Evolutionary conservation across 2,113 vertebrate genomes (phyloP), one percentile per base, ranked within the genome.

Genomic region (Anhinga rufa): DNA sequence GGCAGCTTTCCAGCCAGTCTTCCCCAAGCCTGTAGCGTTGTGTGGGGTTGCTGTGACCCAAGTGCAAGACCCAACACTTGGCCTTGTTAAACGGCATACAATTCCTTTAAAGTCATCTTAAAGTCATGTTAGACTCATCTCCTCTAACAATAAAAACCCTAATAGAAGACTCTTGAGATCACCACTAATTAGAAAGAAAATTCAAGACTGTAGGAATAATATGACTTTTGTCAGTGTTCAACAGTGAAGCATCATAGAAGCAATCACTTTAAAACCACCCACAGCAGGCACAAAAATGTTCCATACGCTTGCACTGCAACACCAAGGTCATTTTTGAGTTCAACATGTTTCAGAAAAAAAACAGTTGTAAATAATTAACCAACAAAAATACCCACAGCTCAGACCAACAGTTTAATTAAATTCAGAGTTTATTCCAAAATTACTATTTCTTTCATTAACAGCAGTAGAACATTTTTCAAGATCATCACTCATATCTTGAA

Each of bases 361-460:
- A 0, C 2, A 62, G 12, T 17, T 72, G 25, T 31, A 76, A 91
- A 82, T 70, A 82, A 82, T 72, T 82, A 87, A 72, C 16, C 15
- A 72, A 66, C 16, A 87, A 76, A 75, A 91, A 65, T 16, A 78
- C 9, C 7, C 58, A 62, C 29, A 81, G 65, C 15, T 61, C n/a
- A 75, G 19, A 54, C 46, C 58, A 86, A 51, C 4, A 54, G 49
- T 82, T 92, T 38, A 88, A 90, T 80, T 69, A 55, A 70, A 79
- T 83, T 74, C 22, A 51, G 42, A 81, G 15, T 95, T 97, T 96
- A 96, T 95, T 97, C 65, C 57, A 95, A 81, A 91, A 86, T 75
- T 1, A 51, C 4, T 61, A 48, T 78, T 95, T 66, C 28, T 80
- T 92, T 79, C 44, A 95, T 88, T 86, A 82, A 92, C 7, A 88